Evolutionary conservation across 2,113 vertebrate genomes (phyloP).

Genomic region (Danionella cerebrum): DNA sequence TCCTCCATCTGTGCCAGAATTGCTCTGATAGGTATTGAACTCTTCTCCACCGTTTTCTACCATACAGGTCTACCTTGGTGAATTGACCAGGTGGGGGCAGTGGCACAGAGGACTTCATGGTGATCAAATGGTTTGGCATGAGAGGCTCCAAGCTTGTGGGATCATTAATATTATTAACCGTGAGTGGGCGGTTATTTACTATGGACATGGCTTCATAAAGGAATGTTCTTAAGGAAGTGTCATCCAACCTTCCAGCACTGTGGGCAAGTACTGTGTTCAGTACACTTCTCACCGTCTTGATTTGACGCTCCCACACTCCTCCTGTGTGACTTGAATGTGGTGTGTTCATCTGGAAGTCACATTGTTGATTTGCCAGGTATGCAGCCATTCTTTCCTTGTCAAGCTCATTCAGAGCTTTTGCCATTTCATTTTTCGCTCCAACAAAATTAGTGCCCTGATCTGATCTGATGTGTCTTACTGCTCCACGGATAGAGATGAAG

Average conservation of each 20-base stretch:
- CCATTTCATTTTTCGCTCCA: slow-evolving; percentile 24
- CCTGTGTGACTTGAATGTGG: background rate
- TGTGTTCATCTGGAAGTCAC: slow-evolving; percentile 3
- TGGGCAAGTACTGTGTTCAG: background rate
- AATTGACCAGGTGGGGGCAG: background rate
- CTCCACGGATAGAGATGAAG: slow-evolving; percentile 20
- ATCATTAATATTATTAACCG: background rate
- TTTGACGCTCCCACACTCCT: background rate
- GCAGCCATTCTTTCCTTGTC: background rate
- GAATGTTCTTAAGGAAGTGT: background rate
- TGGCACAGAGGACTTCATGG: slow-evolving; percentile 27
- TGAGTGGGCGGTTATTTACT: background rate
- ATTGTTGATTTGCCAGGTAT: slow-evolving; percentile 12
- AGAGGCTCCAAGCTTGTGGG: slow-evolving; percentile 12
- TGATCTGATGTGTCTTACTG: slow-evolving; percentile 20
- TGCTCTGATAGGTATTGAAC: background rate
- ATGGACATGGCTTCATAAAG: background rate
- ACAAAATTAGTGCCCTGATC: slow-evolving; percentile 24
- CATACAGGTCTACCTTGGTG: background rate
- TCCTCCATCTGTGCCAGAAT: background rate
- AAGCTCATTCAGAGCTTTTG: slow-evolving; percentile 6
- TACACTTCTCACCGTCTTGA: background rate
- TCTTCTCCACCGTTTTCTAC: background rate
- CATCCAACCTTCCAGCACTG: background rate
- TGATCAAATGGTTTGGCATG: slow-evolving; percentile 28